Evolutionary conservation across 2,113 vertebrate genomes (phyloP).

Genomic region (Pachyramphus minor): DNA sequence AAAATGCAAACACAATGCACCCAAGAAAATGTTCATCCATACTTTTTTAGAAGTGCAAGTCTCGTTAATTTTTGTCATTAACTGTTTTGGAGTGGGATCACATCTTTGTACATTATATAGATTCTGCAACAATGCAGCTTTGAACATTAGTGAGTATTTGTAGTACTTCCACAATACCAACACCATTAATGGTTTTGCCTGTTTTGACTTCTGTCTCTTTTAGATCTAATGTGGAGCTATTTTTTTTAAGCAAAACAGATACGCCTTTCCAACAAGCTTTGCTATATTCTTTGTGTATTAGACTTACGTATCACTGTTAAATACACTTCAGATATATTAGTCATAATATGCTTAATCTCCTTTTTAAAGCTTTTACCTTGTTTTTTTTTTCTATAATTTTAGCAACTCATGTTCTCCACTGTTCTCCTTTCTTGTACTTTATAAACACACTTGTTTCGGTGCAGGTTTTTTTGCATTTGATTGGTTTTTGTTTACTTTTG

Average conservation of each 20-base stretch:
- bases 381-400: not conserved
- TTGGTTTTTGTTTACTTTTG: not conserved
- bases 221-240: not conserved
- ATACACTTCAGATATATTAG: not conserved
- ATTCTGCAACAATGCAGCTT: not conserved
- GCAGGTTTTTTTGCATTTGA: not conserved
- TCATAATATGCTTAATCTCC: not conserved
- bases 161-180: not conserved
- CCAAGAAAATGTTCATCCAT: not conserved
- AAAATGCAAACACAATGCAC: not conserved
- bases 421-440: not conserved
- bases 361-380: not conserved
- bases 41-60: not conserved
- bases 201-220: not conserved
- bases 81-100: not conserved
- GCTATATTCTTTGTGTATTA: not conserved
- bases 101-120: not conserved
- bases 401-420: not conserved
- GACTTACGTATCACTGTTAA: not conserved
- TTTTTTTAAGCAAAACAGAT: too few relatives aligned
- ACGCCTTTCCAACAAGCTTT: not conserved
- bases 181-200: not conserved
- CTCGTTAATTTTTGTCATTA: not conserved
- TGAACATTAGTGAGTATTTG: not conserved
- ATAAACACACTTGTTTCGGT: not conserved